phyloP scores from a whole-genome alignment of 2,113 vertebrate genomes.

The Columba janthina region DNA sequence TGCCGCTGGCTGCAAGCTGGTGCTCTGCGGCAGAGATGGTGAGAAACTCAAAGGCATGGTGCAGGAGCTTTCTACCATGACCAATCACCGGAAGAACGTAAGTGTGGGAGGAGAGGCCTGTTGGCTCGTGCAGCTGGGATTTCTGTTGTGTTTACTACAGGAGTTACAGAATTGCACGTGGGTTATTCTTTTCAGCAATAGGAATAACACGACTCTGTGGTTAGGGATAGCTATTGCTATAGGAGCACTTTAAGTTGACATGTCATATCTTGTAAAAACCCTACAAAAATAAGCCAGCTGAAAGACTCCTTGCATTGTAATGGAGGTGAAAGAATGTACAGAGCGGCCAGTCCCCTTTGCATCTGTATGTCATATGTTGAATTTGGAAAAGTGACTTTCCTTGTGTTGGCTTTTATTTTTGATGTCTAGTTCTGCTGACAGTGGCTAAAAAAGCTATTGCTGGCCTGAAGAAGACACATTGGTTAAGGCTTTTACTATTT shows the following conservation, averaged over 20 bases:
- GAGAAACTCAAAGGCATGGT: slow-evolving; percentile 81
- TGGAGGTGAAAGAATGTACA: not conserved
- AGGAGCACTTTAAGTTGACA: not conserved
- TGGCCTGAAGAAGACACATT: not conserved
- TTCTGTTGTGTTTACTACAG: not conserved
- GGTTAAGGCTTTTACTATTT: not conserved
- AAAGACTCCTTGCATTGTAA: not conserved
- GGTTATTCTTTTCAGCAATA: not conserved
- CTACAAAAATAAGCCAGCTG: not conserved
- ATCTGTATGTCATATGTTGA: not conserved
- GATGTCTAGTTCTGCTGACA: not conserved
- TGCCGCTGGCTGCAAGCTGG: slow-evolving; percentile 83
- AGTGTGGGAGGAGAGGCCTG: not conserved
- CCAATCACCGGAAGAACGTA: slow-evolving; percentile 51
- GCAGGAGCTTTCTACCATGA: slow-evolving; percentile 74
- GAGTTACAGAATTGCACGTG: not conserved
- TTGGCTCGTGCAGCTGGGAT: rapidly evolving
- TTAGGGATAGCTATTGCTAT: not conserved
- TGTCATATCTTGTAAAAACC: not conserved
- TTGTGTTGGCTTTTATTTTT: not conserved
- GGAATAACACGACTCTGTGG: not conserved
- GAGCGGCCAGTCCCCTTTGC: not conserved
- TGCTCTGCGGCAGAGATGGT: slow-evolving; percentile 88
- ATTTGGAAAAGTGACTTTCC: not conserved
- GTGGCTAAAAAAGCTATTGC: not conserved